A percentile compares a stretch with the other conserved stretches of the same genome.
These are phyloP conservation scores for Caradrina kadenii DNA, from an alignment of 2,888 invertebrate genomes.

Conservation along the genomic window DNA sequence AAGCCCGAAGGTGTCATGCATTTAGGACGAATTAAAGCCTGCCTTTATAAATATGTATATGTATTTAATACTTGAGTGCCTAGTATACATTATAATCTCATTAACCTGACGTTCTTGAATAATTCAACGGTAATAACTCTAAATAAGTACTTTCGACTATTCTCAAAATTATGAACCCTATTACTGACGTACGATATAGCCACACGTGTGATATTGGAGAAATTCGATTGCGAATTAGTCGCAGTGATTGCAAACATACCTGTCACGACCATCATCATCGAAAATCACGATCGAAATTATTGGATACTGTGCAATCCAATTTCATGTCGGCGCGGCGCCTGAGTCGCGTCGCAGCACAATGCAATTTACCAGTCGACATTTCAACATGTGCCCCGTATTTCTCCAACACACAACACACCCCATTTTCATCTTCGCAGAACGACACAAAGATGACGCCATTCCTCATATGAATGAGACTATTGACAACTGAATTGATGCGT, in stretches of 20 bases:
- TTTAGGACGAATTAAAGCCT: conserved; percentile 78
- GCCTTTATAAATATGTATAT: conserved; percentile 81
- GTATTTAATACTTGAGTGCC: conserved; percentile 64
- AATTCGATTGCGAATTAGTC: conserved; percentile 46
- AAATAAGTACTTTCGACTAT: conserved; percentile 18
- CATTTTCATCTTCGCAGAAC: conserved; percentile 77
- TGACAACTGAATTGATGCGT: conserved; percentile 68
- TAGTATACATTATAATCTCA: conserved; percentile 68
- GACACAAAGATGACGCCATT: conserved; percentile 72
- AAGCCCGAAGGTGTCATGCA: conserved; percentile 74
- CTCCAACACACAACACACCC: conserved; percentile 72
- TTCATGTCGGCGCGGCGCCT: conserved; percentile 78
- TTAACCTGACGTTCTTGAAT: conserved; percentile 68
- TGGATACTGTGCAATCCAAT: conserved; percentile 86
- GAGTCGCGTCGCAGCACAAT: conserved; percentile 79
- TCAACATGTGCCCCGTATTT: conserved; percentile 78
- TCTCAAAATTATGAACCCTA: conserved; percentile 10
- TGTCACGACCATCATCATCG: conserved; percentile 82
- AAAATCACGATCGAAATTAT: conserved; percentile 85
- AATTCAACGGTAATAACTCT: conserved; percentile 56
- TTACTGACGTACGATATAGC: conserved; percentile 14
- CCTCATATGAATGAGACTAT: conserved; percentile 73
- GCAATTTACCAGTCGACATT: conserved; percentile 82
- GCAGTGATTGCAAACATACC: conserved; percentile 55
- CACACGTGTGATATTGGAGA: conserved; percentile 39